Conservation (phyloP, 2,113 vertebrate species). For the Parus major region DNA sequence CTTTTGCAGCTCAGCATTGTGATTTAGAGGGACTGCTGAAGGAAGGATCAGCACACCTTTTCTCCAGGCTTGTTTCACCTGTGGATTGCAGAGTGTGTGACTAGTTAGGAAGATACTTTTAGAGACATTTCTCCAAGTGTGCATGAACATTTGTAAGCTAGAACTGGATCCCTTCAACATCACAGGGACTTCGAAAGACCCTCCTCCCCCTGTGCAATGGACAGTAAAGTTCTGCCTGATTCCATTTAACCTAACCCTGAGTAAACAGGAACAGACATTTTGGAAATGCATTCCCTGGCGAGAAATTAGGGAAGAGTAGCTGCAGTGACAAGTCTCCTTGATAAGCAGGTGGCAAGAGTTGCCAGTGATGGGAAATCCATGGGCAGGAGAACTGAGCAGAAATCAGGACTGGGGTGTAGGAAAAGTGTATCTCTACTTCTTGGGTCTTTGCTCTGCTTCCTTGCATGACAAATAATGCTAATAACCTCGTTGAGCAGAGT, state of each 20-base stretch:
- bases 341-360: not conserved
- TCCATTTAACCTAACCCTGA: not conserved
- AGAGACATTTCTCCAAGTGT: not conserved
- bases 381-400: not conserved
- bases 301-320: not conserved
- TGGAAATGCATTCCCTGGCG: not conserved
- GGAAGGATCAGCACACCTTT: not conserved
- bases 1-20: not conserved
- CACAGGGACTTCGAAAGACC: fast-evolving
- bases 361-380: not conserved
- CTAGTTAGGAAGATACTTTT: not conserved
- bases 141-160: not conserved
- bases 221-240: not conserved
- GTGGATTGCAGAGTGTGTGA: not conserved
- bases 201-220: not conserved
- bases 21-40: not conserved
- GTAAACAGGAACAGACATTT: not conserved
- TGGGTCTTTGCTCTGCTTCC: not conserved
- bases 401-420: not conserved
- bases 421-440: not conserved
- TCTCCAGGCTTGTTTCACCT: not conserved
- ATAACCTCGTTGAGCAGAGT: not conserved
- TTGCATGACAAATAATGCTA: not conserved
- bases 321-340: not conserved
- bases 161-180: not conserved